Base-by-base conservation (phyloP, 2,113 vertebrate species). In the Alligator mississippiensis region DNA sequence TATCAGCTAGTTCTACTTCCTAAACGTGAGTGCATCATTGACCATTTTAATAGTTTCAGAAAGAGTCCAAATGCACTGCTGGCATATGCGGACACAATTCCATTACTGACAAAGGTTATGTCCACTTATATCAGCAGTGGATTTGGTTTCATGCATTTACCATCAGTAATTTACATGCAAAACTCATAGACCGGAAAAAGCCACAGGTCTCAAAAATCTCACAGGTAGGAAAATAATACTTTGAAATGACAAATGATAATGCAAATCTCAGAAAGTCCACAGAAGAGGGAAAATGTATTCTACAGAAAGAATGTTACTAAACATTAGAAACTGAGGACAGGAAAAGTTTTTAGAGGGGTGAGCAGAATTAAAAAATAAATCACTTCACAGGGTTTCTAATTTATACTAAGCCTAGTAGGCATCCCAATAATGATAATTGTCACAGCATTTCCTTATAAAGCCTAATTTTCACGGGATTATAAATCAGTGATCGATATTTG, bases 291-390 rank as follows among this genome's bases (percentile, higher is more conserved):
- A 68, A 72, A 64, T 19, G 38, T 74, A 64, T 80, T 80, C 76
- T 77, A 75, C 82, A 0, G 1, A 55, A 18, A 47, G 2, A 0
- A 77, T 47, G 34, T 59, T 76, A 64, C 2, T 0, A 0, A 59
- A 2, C 54, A 80, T 76, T 34, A 80, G 84, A 77, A 85, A 88
- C 94, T 76, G 2, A 87, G 78, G 84, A 25, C 27, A 55, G 80
- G 30, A 38, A 76, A 27, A 1, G 9, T 10, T 88, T 89, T 72
- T 30, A 70, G n/a, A 47, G 86, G 64, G 25, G 58, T 82, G 19
- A 68, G 62, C 5, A 88, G 84, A 84, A 47, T 11, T 16, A 38
- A 88, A 88, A 89, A 93, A 61, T 14, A 84, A 93, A 82, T 1
- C 22, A 4, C 0, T 38, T 74, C 74, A 58, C 80, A 77, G 58